A percentile compares a stretch with the other conserved stretches of the same genome.
phyloP scores from a whole-genome alignment of 2,113 vertebrate species.

The Mesoclemmys tuberculata region DNA sequence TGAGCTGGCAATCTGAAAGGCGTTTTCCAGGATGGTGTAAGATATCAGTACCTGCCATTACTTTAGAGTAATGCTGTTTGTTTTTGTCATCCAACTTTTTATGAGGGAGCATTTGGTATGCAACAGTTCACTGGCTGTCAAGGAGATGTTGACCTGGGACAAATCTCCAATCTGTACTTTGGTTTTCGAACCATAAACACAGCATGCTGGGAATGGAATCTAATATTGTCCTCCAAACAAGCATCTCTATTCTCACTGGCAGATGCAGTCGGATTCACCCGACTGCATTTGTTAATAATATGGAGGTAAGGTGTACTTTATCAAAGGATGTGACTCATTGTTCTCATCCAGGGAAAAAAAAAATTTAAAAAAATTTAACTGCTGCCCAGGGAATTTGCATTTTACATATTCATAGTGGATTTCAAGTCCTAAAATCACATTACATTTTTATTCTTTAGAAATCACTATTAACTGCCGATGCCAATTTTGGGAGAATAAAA shows the following conservation, averaged over 20 bases:
- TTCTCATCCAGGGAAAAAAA: conserved; percentile 58
- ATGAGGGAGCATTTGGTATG: conserved; percentile 8
- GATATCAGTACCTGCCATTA: conserved; percentile 4
- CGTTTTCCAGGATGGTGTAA: neutral
- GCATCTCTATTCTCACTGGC: conserved; percentile 62
- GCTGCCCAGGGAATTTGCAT: conserved; percentile 49
- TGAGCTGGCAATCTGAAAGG: neutral
- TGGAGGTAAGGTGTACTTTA: conserved; percentile 45
- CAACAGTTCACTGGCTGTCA: conserved; percentile 27
- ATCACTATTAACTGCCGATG: neutral
- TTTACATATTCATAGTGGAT: conserved; percentile 57
- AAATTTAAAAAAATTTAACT: conserved; percentile 54
- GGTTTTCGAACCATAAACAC: conserved; percentile 70
- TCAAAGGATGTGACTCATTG: conserved; percentile 69
- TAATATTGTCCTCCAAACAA: conserved; percentile 58
- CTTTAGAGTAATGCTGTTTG: neutral
- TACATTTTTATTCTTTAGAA: neutral
- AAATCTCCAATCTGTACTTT: conserved; percentile 68
- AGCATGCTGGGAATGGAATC: conserved; percentile 56
- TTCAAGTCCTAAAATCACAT: conserved; percentile 51
- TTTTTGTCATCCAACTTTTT: conserved; percentile 18
- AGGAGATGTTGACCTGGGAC: conserved; percentile 70
- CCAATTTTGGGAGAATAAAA: neutral
- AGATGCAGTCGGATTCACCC: conserved; percentile 75
- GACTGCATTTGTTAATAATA: conserved; percentile 73